Percentiles rank a stretch among this genome's conserved stretches.
phyloP scores from a whole-genome alignment of 2,888 invertebrate genomes.

The Xylocampa areola region DNA sequence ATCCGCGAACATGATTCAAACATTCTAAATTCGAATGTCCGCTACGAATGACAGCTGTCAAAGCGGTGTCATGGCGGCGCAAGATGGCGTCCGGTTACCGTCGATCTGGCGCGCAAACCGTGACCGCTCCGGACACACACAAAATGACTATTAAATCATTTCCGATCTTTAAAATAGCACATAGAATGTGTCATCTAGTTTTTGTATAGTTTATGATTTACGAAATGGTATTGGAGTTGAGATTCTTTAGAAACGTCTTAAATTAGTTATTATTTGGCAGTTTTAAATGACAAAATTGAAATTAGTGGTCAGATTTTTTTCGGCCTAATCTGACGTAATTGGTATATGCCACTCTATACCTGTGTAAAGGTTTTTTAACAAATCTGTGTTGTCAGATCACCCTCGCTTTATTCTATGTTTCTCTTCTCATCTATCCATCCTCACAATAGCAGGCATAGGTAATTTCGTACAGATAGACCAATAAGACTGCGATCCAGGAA shows the following conservation, averaged over 20 bases:
- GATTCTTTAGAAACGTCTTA: constrained; percentile 19
- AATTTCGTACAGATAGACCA: too few species aligned
- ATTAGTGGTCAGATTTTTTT: neutral
- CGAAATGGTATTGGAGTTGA: constrained; percentile 5
- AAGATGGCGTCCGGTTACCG: constrained; percentile 88
- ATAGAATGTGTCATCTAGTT: constrained; percentile 60
- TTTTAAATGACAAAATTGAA: constrained; percentile 24
- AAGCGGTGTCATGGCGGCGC: constrained; percentile 83
- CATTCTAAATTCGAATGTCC: constrained; percentile 86
- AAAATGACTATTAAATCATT: constrained; percentile 81
- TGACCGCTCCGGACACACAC: constrained; percentile 71
- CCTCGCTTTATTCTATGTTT: too few species aligned
- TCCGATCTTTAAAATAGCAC: constrained; percentile 82
- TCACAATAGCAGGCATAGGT: too few species aligned
- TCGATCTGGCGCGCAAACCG: constrained; percentile 78
- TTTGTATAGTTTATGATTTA: constrained; percentile 27
- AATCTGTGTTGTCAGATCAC: too few species aligned
- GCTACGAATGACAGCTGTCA: constrained; percentile 87
- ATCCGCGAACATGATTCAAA: constrained; percentile 74
- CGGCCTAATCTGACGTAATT: neutral
- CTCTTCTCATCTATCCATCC: too few species aligned
- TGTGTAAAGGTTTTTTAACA: too few species aligned
- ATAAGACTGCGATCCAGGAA: too few species aligned
- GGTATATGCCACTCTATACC: too few species aligned
- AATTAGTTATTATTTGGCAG: constrained; percentile 36